Conservation (phyloP, 2,797 vertebrate genomes). For the Pipistrellus kuhlii region DNA sequence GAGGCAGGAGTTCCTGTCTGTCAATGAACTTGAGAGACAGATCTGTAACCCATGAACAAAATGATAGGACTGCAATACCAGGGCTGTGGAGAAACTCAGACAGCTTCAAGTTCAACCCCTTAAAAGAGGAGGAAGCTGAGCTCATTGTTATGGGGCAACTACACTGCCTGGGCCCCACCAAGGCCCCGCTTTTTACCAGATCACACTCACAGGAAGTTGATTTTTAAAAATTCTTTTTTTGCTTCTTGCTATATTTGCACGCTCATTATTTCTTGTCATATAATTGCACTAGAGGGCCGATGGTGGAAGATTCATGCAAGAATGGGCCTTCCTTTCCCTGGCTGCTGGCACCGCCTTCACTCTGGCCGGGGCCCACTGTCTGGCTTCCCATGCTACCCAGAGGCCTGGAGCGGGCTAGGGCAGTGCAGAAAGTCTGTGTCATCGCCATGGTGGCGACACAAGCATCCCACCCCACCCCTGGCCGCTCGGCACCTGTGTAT, state of each 20-base stretch:
- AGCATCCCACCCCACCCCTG: no score
- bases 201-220: not conserved
- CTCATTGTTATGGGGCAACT: not conserved
- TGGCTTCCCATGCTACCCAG: no score
- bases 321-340: no score
- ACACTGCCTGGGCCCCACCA: not conserved
- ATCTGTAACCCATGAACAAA: constrained; percentile 10
- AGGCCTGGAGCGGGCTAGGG: no score
- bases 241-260: not conserved
- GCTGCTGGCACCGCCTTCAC: no score
- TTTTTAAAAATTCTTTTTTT: not conserved
- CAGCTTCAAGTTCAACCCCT: not conserved
- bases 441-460: no score
- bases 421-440: no score
- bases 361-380: no score
- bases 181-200: not conserved
- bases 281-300: not conserved
- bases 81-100: not conserved
- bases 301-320: no score
- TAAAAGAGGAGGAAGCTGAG: not conserved
- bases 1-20: constrained; percentile 37
- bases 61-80: not conserved
- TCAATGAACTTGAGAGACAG: not conserved
- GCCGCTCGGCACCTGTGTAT: no score
- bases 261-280: not conserved